These are phyloP conservation scores for Gnathonemus longibarbis DNA, from an alignment of 2,113 vertebrate species.

Conservation along the genomic window DNA sequence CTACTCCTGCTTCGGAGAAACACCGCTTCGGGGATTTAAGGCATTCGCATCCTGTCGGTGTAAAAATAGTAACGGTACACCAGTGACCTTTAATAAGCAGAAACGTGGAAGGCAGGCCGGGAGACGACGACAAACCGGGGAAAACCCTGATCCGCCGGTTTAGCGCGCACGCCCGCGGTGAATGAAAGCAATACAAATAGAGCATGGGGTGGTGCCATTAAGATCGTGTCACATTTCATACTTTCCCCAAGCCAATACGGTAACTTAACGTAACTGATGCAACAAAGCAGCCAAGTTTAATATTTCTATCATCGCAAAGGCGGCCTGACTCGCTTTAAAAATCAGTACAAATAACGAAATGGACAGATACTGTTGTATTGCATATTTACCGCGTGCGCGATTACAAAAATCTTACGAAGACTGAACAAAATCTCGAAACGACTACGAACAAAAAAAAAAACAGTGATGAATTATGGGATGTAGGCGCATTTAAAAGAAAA, in stretches of 20 bases:
- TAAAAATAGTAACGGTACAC: slow-evolving; percentile 38
- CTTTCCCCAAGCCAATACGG: neutral
- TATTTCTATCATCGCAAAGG: neutral
- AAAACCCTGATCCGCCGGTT: neutral
- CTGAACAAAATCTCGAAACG: neutral
- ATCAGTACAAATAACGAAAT: neutral
- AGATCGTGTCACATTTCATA: neutral
- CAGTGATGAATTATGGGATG: neutral
- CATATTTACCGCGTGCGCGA: neutral
- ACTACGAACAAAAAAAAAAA: neutral
- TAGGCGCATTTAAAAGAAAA: neutral
- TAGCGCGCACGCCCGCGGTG: neutral
- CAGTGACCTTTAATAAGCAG: slow-evolving; percentile 26
- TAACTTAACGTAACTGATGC: neutral
- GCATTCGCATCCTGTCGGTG: slow-evolving; percentile 32
- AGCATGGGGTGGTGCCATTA: neutral
- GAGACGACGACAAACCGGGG: neutral
- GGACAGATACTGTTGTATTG: neutral
- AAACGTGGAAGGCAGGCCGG: neutral
- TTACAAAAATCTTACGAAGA: neutral
- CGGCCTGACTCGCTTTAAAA: neutral
- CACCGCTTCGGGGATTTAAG: slow-evolving; percentile 28
- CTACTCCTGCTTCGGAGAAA: slow-evolving; percentile 20
- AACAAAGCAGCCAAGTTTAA: neutral
- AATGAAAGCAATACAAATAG: neutral